Evolutionary conservation across 2,113 vertebrate genomes (phyloP).

Genomic region (Caranx ignobilis): DNA sequence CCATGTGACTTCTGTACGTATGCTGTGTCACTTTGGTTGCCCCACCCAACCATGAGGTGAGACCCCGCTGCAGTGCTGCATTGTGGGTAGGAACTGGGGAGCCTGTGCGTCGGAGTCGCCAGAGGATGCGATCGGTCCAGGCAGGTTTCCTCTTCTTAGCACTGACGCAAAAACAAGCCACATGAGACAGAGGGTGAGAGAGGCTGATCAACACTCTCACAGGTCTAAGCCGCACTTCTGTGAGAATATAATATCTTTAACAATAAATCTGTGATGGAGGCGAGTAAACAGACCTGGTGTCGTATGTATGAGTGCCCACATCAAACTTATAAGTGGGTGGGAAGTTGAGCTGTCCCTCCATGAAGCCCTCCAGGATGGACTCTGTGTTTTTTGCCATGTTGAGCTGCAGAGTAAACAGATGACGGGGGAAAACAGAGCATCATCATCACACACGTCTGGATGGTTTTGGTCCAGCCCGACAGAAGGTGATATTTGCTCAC

Average conservation of each 20-base stretch:
- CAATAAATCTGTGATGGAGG: neutral
- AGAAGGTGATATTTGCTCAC: neutral
- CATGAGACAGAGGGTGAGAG: neutral
- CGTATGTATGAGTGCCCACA: slow-evolving; percentile 96
- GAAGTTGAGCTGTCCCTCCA: slow-evolving; percentile 93
- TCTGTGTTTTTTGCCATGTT: slow-evolving; percentile 95
- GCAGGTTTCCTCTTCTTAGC: slow-evolving; percentile 97
- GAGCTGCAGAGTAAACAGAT: slow-evolving; percentile 83
- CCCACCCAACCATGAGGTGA: slow-evolving; percentile 80
- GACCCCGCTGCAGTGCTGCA: slow-evolving; percentile 83
- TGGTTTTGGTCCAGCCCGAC: neutral
- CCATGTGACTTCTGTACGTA: slow-evolving; percentile 95
- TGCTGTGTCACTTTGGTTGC: slow-evolving; percentile 89
- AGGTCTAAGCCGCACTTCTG: neutral
- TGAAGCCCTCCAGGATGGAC: slow-evolving; percentile 93
- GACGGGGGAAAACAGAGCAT: slow-evolving; percentile 5
- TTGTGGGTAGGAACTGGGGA: slow-evolving; percentile 83
- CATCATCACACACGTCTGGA: neutral
- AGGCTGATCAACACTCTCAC: neutral
- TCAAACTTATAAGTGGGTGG: slow-evolving; percentile 98
- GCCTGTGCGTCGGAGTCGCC: slow-evolving; percentile 90
- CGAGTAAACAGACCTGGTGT: slow-evolving; percentile 89
- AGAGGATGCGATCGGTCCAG: slow-evolving; percentile 98
- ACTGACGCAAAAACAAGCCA: slow-evolving; percentile 71
- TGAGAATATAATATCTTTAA: neutral